A percentile compares a stretch with the other conserved stretches of the same genome.
phyloP scores from a whole-genome alignment of 2,113 vertebrate genomes.

The Mola mola region DNA sequence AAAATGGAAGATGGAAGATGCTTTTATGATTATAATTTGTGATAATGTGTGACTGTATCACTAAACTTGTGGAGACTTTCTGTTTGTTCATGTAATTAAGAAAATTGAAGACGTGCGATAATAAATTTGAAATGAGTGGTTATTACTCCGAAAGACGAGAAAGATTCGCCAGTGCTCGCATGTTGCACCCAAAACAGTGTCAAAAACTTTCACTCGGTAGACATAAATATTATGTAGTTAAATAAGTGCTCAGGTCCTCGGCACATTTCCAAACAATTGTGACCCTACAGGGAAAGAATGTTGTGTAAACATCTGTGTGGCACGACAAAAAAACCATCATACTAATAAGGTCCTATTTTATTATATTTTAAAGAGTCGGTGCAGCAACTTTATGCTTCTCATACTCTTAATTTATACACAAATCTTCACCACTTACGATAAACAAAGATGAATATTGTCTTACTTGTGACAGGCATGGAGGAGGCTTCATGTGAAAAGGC shows the following conservation, averaged over 20 bases:
- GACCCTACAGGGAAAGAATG: background rate
- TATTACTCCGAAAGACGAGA: background rate
- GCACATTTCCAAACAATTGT: background rate
- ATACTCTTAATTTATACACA: background rate
- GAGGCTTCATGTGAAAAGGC: conserved; percentile 83
- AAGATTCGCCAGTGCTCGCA: background rate
- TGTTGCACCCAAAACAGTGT: too few species aligned
- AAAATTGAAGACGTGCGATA: too few species aligned
- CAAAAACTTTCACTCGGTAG: conserved; percentile 10
- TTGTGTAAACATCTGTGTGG: background rate
- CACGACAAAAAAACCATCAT: too few species aligned
- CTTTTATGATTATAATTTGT: too few species aligned
- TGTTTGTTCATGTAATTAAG: too few species aligned
- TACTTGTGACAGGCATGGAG: conserved; percentile 89
- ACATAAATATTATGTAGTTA: background rate
- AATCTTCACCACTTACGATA: background rate
- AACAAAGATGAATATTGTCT: background rate
- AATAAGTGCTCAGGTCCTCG: background rate
- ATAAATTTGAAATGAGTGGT: too few species aligned
- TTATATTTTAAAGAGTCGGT: too few species aligned
- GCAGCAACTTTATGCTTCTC: too few species aligned
- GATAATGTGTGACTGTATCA: too few species aligned
- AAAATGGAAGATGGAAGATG: too few species aligned
- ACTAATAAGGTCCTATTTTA: too few species aligned
- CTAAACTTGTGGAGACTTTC: too few species aligned